Percentiles rank a stretch among this genome's conserved stretches.
These are phyloP conservation scores for Clitarchus hookeri DNA, from an alignment of 2,888 invertebrate species.

Conservation along the genomic window DNA sequence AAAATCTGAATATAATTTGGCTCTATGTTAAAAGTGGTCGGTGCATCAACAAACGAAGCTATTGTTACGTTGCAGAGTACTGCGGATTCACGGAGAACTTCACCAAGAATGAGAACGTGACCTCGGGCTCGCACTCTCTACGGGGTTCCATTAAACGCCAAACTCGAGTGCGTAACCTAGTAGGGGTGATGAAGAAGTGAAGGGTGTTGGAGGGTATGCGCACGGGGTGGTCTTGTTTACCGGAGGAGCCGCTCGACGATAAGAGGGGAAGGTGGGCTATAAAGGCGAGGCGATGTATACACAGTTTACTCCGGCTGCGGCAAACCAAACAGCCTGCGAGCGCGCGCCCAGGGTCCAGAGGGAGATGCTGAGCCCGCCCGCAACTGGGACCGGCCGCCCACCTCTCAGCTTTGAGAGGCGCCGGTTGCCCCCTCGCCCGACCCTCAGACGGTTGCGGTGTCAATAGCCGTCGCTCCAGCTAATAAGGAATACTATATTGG, in stretches of 20 bases:
- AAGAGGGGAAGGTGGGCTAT: not conserved
- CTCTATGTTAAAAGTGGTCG: too few species aligned
- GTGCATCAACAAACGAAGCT: too few species aligned
- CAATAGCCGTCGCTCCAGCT: slow-evolving; percentile 7
- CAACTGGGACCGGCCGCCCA: not conserved
- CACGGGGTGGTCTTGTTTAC: too few species aligned
- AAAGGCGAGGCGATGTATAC: slow-evolving; percentile 14
- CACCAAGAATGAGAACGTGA: too few species aligned
- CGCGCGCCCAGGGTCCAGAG: not conserved
- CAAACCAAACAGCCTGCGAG: not conserved
- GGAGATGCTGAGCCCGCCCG: too few species aligned
- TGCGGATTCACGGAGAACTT: too few species aligned
- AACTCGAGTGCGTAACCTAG: not conserved
- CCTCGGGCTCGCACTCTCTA: too few species aligned
- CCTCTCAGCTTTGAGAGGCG: not conserved
- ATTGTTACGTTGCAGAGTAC: too few species aligned
- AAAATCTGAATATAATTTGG: too few species aligned
- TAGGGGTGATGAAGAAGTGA: not conserved
- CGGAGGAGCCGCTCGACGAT: not conserved
- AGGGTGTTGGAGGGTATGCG: not conserved
- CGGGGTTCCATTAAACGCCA: not conserved
- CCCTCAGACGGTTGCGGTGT: slow-evolving; percentile 7
- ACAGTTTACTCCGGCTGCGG: slow-evolving; percentile 7
- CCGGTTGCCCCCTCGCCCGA: not conserved
- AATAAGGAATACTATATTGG: slow-evolving; percentile 14